Percentiles rank a stretch among this genome's conserved stretches.
Conservation (phyloP, 2,113 vertebrate species). For the Aleadryas rufinucha region DNA sequence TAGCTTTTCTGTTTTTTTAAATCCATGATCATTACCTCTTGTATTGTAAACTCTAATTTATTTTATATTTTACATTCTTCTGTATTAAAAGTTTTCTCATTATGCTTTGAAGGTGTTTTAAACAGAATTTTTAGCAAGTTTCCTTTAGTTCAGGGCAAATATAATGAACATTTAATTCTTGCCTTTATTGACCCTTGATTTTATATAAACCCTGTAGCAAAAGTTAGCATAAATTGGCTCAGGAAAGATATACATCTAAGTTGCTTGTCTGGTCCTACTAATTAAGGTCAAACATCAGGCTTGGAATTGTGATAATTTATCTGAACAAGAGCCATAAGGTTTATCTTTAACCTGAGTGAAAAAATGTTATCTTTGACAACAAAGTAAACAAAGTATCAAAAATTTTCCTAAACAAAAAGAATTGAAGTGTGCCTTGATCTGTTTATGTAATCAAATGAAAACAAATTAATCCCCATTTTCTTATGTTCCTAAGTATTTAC, state of each 20-base stretch:
- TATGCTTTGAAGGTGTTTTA: neutral
- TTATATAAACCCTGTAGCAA: neutral
- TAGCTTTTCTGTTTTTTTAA: neutral
- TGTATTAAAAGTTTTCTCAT: neutral
- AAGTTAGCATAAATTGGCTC: neutral
- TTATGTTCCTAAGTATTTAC: neutral
- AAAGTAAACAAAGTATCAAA: neutral
- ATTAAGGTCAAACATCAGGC: neutral
- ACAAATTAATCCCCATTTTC: neutral
- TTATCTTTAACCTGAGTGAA: slow-evolving; percentile 7
- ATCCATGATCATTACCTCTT: neutral
- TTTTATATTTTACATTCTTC: neutral
- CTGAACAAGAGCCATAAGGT: neutral
- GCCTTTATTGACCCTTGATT: neutral
- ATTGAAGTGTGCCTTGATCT: neutral
- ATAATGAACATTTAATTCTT: neutral
- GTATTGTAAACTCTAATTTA: neutral
- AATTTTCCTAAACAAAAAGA: neutral
- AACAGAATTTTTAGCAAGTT: neutral
- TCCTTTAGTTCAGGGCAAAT: neutral
- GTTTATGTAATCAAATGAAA: neutral
- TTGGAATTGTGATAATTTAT: neutral
- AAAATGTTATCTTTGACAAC: slow-evolving; percentile 16
- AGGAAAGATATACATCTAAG: neutral
- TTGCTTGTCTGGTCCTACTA: neutral